Evolutionary conservation across 2,888 invertebrate genomes (phyloP).

Genomic region (Lithophane ornitopus): DNA sequence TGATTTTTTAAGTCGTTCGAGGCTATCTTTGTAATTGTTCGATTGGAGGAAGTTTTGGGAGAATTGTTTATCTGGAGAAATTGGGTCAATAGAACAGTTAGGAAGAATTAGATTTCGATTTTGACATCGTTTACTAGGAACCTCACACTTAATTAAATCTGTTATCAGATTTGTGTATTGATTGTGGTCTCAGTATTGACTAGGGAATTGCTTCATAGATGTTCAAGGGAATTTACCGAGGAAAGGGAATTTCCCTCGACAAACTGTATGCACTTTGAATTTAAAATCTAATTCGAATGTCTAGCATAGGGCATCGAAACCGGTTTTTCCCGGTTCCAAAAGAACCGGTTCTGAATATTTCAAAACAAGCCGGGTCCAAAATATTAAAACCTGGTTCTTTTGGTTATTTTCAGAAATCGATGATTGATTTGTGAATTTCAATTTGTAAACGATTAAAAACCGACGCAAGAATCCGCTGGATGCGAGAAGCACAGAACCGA

Average conservation of each 20-base stretch:
- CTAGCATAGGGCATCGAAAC: no score
- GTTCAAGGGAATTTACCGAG: background rate
- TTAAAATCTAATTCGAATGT: background rate
- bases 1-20: conserved; percentile 54
- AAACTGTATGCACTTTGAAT: background rate
- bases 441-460: no score
- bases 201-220: background rate
- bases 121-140: background rate
- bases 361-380: no score
- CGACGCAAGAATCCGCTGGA: no score
- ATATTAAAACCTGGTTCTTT: no score
- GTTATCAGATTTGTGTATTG: background rate
- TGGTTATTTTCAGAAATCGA: no score
- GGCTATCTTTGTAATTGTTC: conserved; percentile 42
- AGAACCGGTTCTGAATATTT: no score
- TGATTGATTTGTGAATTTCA: no score
- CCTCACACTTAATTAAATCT: background rate
- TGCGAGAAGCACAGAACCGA: no score
- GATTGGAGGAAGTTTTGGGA: conserved; percentile 39
- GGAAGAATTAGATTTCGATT: conserved; percentile 4
- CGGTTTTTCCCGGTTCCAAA: no score
- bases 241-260: background rate
- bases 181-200: background rate
- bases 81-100: conserved; percentile 1
- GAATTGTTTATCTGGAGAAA: conserved; percentile 19